Base-by-base conservation (phyloP, 2,797 vertebrate species). In the Gambusia yucatana region DNA sequence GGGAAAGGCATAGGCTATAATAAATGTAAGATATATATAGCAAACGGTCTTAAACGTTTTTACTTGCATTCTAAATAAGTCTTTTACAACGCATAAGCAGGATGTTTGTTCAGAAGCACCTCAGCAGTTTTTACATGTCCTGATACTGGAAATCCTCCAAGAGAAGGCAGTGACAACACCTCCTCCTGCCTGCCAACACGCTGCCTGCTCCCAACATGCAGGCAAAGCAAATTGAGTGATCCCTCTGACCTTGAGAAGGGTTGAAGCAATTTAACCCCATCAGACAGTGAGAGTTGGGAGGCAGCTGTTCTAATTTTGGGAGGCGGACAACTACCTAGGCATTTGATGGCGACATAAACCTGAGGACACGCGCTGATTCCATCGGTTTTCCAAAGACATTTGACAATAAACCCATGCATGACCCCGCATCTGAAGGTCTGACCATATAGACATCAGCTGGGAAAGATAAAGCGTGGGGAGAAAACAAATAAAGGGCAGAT, bases 191-290 rank as follows among this genome's bases (percentile, higher is more conserved):
- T 80, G 85, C 73, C 72, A 81, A 78, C 80, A 76, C 81, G 48
- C 50, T 1, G 63, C 78, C 83, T 77, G 81, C 81, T 39, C 57
- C 79, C 72, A 75, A 77, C 73, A 78, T 43, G 30, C 61, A 69
- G 59, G 50, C 76, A 75, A 84, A 84, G 39, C 6, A n/a, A 78
- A 47, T 72, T 5, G 7, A 84, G 55, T 48, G 82, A 88, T 82
- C 72, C 76, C 41, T 78, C 48, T 91, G 89, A 88, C 90, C 89
- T 93, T 92, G 86, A 86, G 47, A 86, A 25, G 77, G 80, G 85
- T 79, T 50, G 67, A 84, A 86, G 78, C 83, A 88, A 91, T 91
- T 92, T 86, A 84, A 91, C 87, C 91, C 85, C 78, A 76, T 91
- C 88, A 85, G 72, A 81, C 36, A 4, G 77, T 11, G 59, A 84